phyloP scores from a whole-genome alignment of 2,113 vertebrate species.

The Martes martes region DNA sequence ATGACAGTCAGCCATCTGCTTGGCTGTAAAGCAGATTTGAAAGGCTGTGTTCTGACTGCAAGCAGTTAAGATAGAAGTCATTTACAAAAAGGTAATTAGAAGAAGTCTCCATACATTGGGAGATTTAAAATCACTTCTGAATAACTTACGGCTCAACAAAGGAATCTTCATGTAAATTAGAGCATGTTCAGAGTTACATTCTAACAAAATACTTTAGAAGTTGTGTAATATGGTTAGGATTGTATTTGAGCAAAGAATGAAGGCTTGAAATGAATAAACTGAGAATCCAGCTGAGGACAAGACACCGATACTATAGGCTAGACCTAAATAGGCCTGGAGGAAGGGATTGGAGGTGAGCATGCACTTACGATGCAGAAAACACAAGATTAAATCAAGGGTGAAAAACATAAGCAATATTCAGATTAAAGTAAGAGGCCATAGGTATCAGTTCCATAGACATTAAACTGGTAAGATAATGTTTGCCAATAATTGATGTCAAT shows the following conservation, averaged over 20 bases:
- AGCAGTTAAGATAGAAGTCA: not conserved
- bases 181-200: not conserved
- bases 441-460: not conserved
- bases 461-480: not conserved
- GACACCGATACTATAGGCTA: not conserved
- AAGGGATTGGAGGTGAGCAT: not conserved
- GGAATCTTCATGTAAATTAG: not conserved
- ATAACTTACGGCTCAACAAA: not conserved
- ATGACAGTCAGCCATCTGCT: not conserved
- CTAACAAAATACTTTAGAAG: not conserved
- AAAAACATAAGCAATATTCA: not conserved
- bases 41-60: not conserved
- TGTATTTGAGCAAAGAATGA: not conserved
- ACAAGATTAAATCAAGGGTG: not conserved
- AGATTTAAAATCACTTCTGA: not conserved
- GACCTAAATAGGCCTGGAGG: not conserved
- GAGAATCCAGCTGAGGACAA: not conserved
- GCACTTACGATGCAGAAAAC: not conserved
- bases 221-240: not conserved
- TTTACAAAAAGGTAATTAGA: constrained; percentile 12
- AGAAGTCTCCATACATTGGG: not conserved
- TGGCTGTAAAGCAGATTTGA: not conserved
- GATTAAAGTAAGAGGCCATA: not conserved
- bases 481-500: not conserved
- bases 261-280: not conserved